A percentile compares a stretch with the other conserved stretches of the same genome.
Evolutionary conservation across 2,888 invertebrate species (phyloP).

Genomic region (Listrodromus nycthemerus): DNA sequence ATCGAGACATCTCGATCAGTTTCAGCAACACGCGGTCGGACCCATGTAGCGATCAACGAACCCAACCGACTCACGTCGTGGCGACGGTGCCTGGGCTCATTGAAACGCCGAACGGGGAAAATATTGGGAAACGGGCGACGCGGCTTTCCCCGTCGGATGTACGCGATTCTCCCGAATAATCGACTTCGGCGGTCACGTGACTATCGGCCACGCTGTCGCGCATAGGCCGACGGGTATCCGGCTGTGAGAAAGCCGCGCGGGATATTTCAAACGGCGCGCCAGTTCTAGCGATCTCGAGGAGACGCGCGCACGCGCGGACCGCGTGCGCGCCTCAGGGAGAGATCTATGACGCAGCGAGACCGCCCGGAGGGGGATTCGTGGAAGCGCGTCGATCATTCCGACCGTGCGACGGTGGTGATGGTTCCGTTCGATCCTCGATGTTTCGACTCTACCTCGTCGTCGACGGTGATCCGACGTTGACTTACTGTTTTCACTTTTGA

Average conservation of each 20-base stretch:
- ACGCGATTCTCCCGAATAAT: too few species aligned
- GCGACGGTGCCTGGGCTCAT: constrained; percentile 22
- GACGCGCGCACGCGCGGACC: background rate
- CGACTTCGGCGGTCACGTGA: background rate
- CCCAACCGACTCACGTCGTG: constrained; percentile 32
- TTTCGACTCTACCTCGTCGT: constrained; percentile 41
- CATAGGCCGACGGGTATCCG: background rate
- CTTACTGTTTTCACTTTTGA: too few species aligned
- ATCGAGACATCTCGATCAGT: constrained; percentile 88
- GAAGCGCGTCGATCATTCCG: constrained; percentile 55
- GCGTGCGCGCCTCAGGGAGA: background rate
- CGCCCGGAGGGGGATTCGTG: constrained; percentile 19
- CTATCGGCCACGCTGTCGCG: background rate
- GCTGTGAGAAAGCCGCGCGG: background rate
- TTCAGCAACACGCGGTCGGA: constrained; percentile 85
- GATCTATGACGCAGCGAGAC: background rate
- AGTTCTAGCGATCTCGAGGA: background rate
- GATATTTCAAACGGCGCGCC: background rate
- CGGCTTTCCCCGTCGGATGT: too few species aligned
- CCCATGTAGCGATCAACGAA: constrained; percentile 80
- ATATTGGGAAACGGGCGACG: too few species aligned
- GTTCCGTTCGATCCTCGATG: constrained; percentile 41
- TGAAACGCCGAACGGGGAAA: background rate
- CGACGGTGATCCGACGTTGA: constrained; percentile 2
- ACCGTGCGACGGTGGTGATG: constrained; percentile 32